These are phyloP conservation scores for Tangara arthus DNA, from an alignment of 2,797 vertebrate species.

Conservation along the genomic window DNA sequence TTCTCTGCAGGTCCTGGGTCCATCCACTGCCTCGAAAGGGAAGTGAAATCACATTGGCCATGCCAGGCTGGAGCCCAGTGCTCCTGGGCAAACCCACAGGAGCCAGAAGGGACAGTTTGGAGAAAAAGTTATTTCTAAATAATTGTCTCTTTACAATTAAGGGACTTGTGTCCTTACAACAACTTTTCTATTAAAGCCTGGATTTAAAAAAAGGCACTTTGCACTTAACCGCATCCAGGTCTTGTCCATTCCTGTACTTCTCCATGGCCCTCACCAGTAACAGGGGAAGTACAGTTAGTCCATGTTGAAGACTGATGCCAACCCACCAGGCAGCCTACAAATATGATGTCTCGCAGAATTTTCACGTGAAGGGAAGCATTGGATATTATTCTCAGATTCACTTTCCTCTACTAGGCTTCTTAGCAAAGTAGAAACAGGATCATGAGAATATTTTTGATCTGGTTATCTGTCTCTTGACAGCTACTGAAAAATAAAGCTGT, in stretches of 20 bases:
- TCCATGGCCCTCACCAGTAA: accelerated
- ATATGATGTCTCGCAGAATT: neutral
- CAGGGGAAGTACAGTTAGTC: accelerated
- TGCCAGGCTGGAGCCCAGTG: neutral
- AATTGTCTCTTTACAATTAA: neutral
- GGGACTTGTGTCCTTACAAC: neutral
- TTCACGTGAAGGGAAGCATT: neutral
- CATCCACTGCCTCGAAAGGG: neutral
- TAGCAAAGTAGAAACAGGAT: neutral
- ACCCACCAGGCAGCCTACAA: neutral
- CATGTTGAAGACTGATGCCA: neutral
- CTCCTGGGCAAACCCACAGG: neutral
- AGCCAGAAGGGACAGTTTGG: accelerated
- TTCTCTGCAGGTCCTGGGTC: neutral
- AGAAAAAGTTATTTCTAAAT: neutral
- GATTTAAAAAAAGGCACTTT: neutral
- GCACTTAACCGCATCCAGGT: neutral
- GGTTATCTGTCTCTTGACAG: neutral
- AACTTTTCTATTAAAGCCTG: neutral
- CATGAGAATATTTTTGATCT: neutral
- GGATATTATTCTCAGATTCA: neutral
- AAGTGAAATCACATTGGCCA: accelerated
- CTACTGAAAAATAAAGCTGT: neutral
- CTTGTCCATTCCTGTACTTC: neutral
- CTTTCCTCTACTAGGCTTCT: neutral